These are phyloP conservation scores for Conus ventricosus DNA, from an alignment of 1,140 invertebrate species.

Conservation along the genomic window DNA sequence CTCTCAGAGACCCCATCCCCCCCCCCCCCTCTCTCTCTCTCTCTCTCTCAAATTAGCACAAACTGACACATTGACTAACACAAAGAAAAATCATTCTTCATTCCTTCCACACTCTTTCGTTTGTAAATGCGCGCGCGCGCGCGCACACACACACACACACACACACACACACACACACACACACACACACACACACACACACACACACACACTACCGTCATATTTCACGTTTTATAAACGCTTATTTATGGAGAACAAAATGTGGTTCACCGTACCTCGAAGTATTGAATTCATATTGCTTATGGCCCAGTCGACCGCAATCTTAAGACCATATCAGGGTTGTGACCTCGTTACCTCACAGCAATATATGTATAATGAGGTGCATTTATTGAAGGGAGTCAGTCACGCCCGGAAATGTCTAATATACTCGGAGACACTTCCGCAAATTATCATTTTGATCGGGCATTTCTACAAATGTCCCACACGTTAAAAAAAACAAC, in stretches of 20 bases:
- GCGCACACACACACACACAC: conserved; percentile 9
- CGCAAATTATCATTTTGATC: too few species aligned
- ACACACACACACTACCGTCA: not conserved
- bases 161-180: conserved; percentile 24
- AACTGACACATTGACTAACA: too few species aligned
- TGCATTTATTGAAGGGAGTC: too few species aligned
- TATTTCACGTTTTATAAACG: not conserved
- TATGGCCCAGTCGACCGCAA: not conserved
- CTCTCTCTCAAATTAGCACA: too few species aligned
- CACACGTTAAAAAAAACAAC: too few species aligned
- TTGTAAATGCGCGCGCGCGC: not conserved
- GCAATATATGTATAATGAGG: too few species aligned
- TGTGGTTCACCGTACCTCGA: not conserved
- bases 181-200: conserved; percentile 25
- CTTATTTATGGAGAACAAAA: not conserved
- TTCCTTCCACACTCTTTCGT: not conserved
- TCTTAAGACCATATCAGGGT: not conserved
- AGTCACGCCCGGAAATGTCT: too few species aligned
- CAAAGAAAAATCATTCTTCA: too few species aligned
- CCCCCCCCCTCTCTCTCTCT: too few species aligned
- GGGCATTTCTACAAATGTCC: too few species aligned
- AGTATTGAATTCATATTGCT: not conserved
- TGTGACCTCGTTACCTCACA: not conserved
- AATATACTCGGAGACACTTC: too few species aligned
- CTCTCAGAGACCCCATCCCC: too few species aligned